Base-by-base conservation (phyloP, 2,888 invertebrate genomes). In the Choreutis nemorana region DNA sequence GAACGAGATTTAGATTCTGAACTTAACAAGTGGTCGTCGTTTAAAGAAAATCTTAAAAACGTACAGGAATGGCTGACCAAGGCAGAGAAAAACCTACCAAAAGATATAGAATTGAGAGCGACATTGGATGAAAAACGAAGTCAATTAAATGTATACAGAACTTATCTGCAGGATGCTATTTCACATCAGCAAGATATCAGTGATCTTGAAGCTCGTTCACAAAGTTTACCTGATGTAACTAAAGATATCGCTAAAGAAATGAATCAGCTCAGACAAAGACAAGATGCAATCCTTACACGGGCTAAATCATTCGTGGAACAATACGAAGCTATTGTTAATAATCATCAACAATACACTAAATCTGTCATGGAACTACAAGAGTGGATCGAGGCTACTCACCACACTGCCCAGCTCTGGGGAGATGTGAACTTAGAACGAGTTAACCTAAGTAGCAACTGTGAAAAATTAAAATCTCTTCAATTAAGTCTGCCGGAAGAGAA, bases 71-170 rank as follows among this genome's bases (percentile, higher is more conserved):
- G 96, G 96, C 58, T 97, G 31, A 82, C 83, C 23, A 81, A 84
- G 30, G 85, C 89, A 4, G 91, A 93, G 52, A 82, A 83, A 35
- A 85, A 89, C 42, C 65, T 96, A 13, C 88, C 90, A 0, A 81
- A 83, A 30, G 90, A 94, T 42, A 84, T 94, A 22, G 89, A 91
- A 53, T 60, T 93, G 3, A 91, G 89, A 52, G 87, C 91, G 0
- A 94, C 92, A 0, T 70, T 96, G 34, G 95, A 96, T 62, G 96
- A 96, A 58, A 97, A 97, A 65, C 87, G 92, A 35, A 87, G 87
- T 23, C 94, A 95, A 60, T 70, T 96, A 21, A 91, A 91, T 56
- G 83, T 87, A 0, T 96, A 96, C 50, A 85, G 94, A 48, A 84
- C 86, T 28, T 80, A 90, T 33, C 79, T 94, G 20, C 92, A 92